Percentiles rank a stretch among this genome's conserved stretches.
Evolutionary conservation across 53 echinoderm and acorn worm species (phyloP).

Genomic region (Arbacia lixula): DNA sequence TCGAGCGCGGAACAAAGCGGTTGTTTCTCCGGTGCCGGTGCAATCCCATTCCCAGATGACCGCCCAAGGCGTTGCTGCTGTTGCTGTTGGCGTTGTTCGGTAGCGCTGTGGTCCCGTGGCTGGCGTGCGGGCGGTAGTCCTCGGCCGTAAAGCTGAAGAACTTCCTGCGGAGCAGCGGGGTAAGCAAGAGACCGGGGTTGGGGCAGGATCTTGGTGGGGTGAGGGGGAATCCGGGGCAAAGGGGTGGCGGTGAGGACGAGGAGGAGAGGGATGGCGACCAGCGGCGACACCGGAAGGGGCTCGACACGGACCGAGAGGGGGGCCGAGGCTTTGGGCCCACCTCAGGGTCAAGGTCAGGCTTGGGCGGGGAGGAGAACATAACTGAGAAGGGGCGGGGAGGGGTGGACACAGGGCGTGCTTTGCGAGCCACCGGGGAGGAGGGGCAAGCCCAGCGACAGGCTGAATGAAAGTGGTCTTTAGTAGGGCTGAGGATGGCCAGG

Average conservation of each 20-base stretch:
- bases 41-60: too few species aligned
- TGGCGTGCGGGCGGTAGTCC: constrained; percentile 61
- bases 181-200: constrained; percentile 54
- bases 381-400: constrained; percentile 23
- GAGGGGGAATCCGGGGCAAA: neutral
- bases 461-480: neutral
- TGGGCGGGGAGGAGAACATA: neutral
- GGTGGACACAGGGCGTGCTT: constrained; percentile 24
- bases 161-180: constrained; percentile 64
- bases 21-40: neutral
- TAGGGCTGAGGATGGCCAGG: neutral
- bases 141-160: constrained; percentile 95
- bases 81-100: constrained; percentile 26
- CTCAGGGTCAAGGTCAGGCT: neutral
- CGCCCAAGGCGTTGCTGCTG: constrained; percentile 33
- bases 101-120: constrained; percentile 50
- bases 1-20: neutral
- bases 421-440: too few species aligned
- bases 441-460: too few species aligned
- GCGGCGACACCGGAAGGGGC: neutral
- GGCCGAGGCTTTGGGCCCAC: neutral
- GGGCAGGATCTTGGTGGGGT: constrained; percentile 37
- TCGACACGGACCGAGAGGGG: constrained; percentile 15
- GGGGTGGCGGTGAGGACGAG: neutral
- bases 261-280: constrained; percentile 13